Evolutionary conservation across 2,113 vertebrate genomes (phyloP), one percentile per base, ranked within the genome.

Genomic region (Nannospalax galili): DNA sequence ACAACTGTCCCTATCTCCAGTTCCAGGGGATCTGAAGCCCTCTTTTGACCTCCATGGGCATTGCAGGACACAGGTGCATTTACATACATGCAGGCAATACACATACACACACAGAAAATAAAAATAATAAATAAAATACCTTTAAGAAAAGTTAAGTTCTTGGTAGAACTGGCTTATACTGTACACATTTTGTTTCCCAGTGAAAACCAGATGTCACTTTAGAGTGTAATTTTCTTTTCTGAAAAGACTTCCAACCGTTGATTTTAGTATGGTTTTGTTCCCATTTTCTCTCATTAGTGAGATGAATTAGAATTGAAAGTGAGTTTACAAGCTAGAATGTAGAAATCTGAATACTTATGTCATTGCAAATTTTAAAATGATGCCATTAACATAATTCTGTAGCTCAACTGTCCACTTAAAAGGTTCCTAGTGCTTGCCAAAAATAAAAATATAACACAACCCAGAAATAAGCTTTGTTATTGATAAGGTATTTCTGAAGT

Each of bases 351-450:
- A 20, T 14, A 32, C 2, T 45, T 86, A 9, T 92, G 30, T 84
- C 6, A 32, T 6, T 81, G 15, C 72, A 73, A n/a, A 64, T 69
- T 65, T 96, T 69, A 67, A 88, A 88, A 75, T 30, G 45, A 45
- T 84, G 15, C 37, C 19, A 40, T 95, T 94, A 74, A 62, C 24
- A 52, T 81, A 35, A 56, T 87, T 56, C 28, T 62, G 35, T 69
- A 70, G 48, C 7, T 95, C n/a, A n/a, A n/a, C n/a, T 90, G 52
- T 67, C 79, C 73, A 79, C 91, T 93, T 70, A 84, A 84, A 84
- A 74, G 24, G 10, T 60, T n/a, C 48, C 40, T 45, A 77, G 1
- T 60, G 84, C 40, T 56, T 84, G 32, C 70, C 78, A 72, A 73
- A 79, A 65, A 48, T 72, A 45, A 89, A 65, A 86, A 58, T 69